Evolutionary conservation across 2,113 vertebrate genomes (phyloP).

Genomic region (Echinops telfairi): DNA sequence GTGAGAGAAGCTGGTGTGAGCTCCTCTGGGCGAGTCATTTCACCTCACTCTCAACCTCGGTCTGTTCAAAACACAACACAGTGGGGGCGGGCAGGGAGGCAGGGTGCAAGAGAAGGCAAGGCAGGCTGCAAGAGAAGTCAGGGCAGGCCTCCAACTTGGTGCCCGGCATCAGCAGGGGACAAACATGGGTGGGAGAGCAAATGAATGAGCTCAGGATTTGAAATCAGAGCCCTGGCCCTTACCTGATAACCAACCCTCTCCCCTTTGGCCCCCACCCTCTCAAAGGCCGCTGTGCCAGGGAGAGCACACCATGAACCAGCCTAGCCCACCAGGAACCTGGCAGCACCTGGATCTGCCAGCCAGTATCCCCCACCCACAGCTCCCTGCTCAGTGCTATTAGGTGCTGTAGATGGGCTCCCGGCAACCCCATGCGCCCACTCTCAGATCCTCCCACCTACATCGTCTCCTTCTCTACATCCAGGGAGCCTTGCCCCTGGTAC

Average conservation of each 20-base stretch:
- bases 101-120: neutral
- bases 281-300: neutral
- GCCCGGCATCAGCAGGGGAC: neutral
- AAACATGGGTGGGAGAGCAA: neutral
- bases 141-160: neutral
- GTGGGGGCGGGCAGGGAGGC: neutral
- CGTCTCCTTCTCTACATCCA: neutral
- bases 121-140: neutral
- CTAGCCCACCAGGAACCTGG: neutral
- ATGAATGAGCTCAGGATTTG: neutral
- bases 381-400: neutral
- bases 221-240: constrained; percentile 3
- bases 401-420: neutral
- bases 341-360: neutral
- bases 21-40: neutral
- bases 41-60: neutral
- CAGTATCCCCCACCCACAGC: fast-evolving
- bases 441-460: neutral
- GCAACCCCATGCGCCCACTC: neutral
- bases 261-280: neutral
- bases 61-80: neutral
- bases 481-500: neutral
- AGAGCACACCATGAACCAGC: fast-evolving
- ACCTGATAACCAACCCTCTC: neutral
- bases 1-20: neutral